Base-by-base conservation (phyloP, 2,113 vertebrate genomes). In the Poeciliopsis occidentalis region DNA sequence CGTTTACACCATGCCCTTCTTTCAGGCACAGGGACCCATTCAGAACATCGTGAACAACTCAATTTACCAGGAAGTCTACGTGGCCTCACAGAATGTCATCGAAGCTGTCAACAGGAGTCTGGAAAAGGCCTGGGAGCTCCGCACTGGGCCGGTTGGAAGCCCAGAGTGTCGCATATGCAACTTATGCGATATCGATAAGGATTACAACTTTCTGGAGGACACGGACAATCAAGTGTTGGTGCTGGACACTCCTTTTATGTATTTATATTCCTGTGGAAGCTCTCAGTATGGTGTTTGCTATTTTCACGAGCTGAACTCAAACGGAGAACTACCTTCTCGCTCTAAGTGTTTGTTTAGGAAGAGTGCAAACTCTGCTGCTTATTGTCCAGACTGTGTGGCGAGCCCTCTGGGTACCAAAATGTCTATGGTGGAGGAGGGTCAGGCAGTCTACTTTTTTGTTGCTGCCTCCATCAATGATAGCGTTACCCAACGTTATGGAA, bases 331-430 rank as follows among this genome's bases (percentile, higher is more conserved):
- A 0, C 94, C 94, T 0, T 83, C 86, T 27, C 76, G 74, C 13
- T 94, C 95, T 0, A 92, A 91, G 78, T 99, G 97, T 85, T 94
- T 99, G 77, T 98, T 95, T 84, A 91, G 94, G 0, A 87, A 88
- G 27, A 3, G 0, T 0, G 85, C 78, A 0, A 99, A 99, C 85
- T 88, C 79, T 4, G 95, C 95, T 0, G 60, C 71, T 0, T 92
- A 88, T 69, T 99, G 97, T 77, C 95, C 96, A 0, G 98, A 99
- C 88, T 99, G 98, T 8, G 92, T 98, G 71, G 96, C 95, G 54
- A 99, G 97, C 81, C 94, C 96, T 2, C 85, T 97, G 54, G 97
- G 97, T 32, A 98, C 97, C 15, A 94, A 93, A 12, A 94, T 95
- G 64, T 94, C 95, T 0, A 94, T 98, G 88, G 94, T 96, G 15